Evolutionary conservation across 2,888 invertebrate genomes (phyloP), one percentile per base, ranked within the genome.

Genomic region (Prosapia bicincta): DNA sequence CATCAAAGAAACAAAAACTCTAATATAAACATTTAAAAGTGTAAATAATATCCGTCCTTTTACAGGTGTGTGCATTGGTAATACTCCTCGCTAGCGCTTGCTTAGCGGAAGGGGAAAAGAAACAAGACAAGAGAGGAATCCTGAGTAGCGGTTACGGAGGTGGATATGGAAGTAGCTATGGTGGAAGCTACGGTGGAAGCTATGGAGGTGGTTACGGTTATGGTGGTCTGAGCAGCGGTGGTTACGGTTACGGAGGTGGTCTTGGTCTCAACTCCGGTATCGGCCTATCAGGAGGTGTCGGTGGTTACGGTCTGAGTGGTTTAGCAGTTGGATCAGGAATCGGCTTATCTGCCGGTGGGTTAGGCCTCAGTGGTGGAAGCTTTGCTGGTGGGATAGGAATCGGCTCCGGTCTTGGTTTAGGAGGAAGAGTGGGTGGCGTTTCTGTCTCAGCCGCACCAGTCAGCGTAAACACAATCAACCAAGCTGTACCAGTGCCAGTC

Each of bases 401-500:
- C 65, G 67, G 70, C 1, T 54, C 71, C 24, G 76, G 75, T 2
- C 32, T 28, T 26, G 66, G 70, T 2, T 10, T 38, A 1, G 75
- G 75, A 2, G 24, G 43, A 15, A 74, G 69, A 23, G 20, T 69
- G 1, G 71, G 71, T 26, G 76, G 71, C 23, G 26, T 26, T 30
- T 72, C 67, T 15, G 30, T 75, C 13, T 30, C 71, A 28, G 24
- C 54, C n/a, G 72, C 76, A 26, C 54, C 77, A 1, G 54, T 75
- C 54, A 71, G 70, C 24, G 77, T 74, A 15, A 74, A 73, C 72
- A 74, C 73, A 7, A 76, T 78, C 43, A 75, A 69, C 26, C 77
- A 76, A 76, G 77, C 78, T n/a, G 78, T 78, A n/a, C 76, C 78
- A 1, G 76, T 78, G 25, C 75, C 75, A 6, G 76, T 77, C 23